A percentile compares a stretch with the other conserved stretches of the same genome.
Conservation (phyloP, 2,113 vertebrate species). For the Podilymbus podiceps region DNA sequence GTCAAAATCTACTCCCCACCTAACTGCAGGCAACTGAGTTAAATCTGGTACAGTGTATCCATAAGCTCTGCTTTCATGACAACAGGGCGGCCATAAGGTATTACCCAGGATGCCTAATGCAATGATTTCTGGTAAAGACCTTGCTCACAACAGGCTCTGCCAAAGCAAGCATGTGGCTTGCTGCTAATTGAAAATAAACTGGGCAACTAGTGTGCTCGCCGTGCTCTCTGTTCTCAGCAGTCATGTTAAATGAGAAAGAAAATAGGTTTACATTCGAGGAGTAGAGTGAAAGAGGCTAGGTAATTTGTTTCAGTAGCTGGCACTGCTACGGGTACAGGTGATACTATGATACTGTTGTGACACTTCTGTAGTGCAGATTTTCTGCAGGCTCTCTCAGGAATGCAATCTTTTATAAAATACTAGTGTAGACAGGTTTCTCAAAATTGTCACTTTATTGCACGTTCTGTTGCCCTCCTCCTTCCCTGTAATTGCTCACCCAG, state of each 20-base stretch:
- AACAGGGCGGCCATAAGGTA: neutral
- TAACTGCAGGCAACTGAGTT: neutral
- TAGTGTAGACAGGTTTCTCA: neutral
- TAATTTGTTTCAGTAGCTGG: neutral
- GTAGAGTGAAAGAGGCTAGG: neutral
- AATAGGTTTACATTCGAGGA: neutral
- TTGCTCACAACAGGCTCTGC: neutral
- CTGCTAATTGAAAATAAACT: neutral
- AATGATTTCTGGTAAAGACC: neutral
- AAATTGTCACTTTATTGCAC: neutral
- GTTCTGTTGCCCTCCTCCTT: neutral
- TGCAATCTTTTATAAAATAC: neutral
- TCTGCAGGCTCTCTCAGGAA: neutral
- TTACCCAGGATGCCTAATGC: neutral
- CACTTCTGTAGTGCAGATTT: neutral
- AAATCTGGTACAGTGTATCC: neutral
- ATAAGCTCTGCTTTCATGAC: neutral
- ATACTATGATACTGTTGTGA: neutral
- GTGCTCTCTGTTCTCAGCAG: neutral
- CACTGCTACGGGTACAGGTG: neutral
- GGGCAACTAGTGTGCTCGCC: neutral
- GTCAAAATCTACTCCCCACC: neutral
- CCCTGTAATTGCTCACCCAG: neutral
- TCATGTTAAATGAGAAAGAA: neutral
- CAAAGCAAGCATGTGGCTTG: neutral